phyloP scores from a whole-genome alignment of 1,140 invertebrate species.

The Trichoplusia ni region DNA sequence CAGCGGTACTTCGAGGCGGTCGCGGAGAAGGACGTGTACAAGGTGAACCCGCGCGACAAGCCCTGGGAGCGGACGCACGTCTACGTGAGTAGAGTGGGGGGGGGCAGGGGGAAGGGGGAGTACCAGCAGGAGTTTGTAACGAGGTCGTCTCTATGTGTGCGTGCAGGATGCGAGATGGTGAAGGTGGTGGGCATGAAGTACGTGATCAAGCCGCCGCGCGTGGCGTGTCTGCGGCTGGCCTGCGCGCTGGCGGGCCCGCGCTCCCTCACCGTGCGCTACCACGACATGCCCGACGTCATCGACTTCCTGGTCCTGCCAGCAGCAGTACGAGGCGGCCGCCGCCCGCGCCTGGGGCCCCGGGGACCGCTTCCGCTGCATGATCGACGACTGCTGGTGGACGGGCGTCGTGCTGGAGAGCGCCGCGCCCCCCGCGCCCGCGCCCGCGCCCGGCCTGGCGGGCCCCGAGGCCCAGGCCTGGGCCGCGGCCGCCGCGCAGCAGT shows the following conservation, averaged over 20 bases:
- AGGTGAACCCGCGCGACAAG: constrained; percentile 86
- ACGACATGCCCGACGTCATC: constrained; percentile 98
- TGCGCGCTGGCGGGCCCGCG: constrained; percentile 81
- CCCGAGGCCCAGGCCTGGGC: constrained; percentile 34
- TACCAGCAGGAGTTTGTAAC: too few relatives aligned
- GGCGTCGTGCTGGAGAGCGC: constrained; percentile 81
- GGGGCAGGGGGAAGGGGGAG: too few relatives aligned
- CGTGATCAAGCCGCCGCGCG: constrained; percentile 94
- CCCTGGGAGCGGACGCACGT: constrained; percentile 88
- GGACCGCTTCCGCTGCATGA: constrained; percentile 94
- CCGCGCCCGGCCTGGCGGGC: constrained; percentile 15
- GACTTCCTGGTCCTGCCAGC: constrained; percentile 97
- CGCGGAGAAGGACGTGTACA: constrained; percentile 91
- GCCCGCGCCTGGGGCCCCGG: constrained; percentile 91
- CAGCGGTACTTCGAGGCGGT: constrained; percentile 89
- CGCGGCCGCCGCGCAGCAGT: constrained; percentile 55
- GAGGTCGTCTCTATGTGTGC: background rate
- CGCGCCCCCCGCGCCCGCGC: constrained; percentile 2
- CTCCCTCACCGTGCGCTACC: constrained; percentile 91
- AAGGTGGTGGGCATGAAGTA: constrained; percentile 97
- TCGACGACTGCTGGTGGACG: constrained; percentile 98
- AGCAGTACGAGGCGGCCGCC: constrained; percentile 93
- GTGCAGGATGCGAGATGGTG: constrained; percentile 93
- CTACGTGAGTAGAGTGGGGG: constrained; percentile 79
- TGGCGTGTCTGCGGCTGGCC: constrained; percentile 94